A percentile compares a stretch with the other conserved stretches of the same genome.
phyloP scores from a whole-genome alignment of 2,113 vertebrate species.

The Bufo bufo region DNA sequence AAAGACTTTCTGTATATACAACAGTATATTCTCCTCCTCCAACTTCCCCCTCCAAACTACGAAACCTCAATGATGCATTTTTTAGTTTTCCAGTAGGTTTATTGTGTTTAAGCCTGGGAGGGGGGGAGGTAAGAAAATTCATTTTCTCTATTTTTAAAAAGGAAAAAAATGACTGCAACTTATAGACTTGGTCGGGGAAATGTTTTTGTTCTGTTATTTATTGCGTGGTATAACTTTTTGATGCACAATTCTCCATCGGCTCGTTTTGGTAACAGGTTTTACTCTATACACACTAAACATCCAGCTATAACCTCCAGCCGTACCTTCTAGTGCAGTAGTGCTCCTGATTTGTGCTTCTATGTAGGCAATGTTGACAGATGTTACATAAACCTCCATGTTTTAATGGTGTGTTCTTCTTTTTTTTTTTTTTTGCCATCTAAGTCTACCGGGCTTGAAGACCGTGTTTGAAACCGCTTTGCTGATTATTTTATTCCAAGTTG shows the following conservation, averaged over 20 bases:
- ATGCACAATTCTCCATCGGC: slow-evolving; percentile 42
- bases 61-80: slow-evolving; percentile 49
- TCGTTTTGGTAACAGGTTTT: slow-evolving; percentile 28
- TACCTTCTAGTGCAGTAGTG: slow-evolving; percentile 39
- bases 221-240: slow-evolving; percentile 41
- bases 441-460: neutral
- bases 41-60: slow-evolving; percentile 11
- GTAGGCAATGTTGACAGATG: slow-evolving; percentile 23
- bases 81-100: neutral
- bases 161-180: slow-evolving; percentile 29
- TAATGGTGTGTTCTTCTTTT: slow-evolving; percentile 37
- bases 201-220: slow-evolving; percentile 50
- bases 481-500: neutral
- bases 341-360: slow-evolving; percentile 21
- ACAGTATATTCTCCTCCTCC: slow-evolving; percentile 30
- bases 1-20: slow-evolving; percentile 37
- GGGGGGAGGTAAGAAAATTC: neutral
- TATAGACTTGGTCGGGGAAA: slow-evolving; percentile 23
- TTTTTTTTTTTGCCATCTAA: neutral
- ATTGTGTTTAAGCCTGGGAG: neutral
- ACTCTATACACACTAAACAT: slow-evolving; percentile 27
- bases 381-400: slow-evolving; percentile 48
- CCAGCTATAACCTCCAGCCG: neutral
- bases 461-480: neutral
- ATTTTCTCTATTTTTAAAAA: slow-evolving; percentile 21